phyloP scores from a whole-genome alignment of 2,113 vertebrate species.

The Catharus bicknelli region DNA sequence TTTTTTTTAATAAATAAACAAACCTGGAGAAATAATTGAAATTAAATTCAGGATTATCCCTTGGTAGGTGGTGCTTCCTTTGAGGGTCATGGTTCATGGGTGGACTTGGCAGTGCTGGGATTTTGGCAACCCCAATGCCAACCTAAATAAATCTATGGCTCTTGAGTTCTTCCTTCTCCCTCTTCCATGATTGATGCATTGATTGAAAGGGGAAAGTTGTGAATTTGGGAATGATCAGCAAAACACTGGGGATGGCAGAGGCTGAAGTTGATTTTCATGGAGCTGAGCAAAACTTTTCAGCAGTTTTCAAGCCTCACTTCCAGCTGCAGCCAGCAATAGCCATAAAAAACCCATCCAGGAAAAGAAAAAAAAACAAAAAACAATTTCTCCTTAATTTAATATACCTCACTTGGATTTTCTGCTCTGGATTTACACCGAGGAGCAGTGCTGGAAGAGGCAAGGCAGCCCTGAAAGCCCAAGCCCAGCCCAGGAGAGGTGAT shows the following conservation, averaged over 20 bases:
- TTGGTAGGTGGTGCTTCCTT: neutral
- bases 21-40: neutral
- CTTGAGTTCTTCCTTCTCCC: neutral
- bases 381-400: rapidly evolving
- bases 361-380: too few relatives aligned
- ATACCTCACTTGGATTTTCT: neutral
- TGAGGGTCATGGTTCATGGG: neutral
- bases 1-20: neutral
- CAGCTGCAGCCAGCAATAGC: rapidly evolving
- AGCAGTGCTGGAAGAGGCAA: neutral
- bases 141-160: neutral
- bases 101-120: neutral
- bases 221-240: neutral
- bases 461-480: neutral
- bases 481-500: neutral
- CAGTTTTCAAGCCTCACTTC: rapidly evolving
- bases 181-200: neutral
- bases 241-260: neutral
- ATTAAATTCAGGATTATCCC: neutral
- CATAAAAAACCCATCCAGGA: neutral
- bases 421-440: neutral
- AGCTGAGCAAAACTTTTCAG: neutral
- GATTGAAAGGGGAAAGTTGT: neutral
- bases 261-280: neutral
- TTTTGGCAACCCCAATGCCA: neutral